Base-by-base conservation (phyloP, 1,140 invertebrate genomes). In the roundworm (Caenorhabditis elegans) region DNA sequence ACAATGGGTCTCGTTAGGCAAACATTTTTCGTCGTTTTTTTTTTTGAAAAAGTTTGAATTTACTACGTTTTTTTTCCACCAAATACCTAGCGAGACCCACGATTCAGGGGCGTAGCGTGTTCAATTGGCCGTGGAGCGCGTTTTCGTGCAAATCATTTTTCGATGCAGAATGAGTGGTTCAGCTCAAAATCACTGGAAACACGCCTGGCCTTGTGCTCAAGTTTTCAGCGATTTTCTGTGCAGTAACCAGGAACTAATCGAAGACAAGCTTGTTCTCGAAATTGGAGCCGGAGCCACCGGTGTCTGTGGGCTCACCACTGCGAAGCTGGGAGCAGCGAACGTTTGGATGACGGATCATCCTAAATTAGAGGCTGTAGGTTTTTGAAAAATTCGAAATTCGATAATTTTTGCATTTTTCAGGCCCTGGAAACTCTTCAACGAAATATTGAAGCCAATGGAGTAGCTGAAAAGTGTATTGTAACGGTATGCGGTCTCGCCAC, bases 281-380 rank as follows among this genome's bases (percentile, higher is more conserved):
- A 60, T 86, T 3, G 85, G 85, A 6, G 80, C 85, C 0, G 85
- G 85, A 0, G 82, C 34, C 46, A 80, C 81, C 4, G 83, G 84
- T 5, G 76, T 85, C 10, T 19, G 13, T n/a, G 60, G 78, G 10
- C 22, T 85, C 6, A 46, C 78, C 2, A 43, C 79, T 1, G 49
- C 79, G 28, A 79, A 82, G 15, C 26, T 82, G 10, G 83, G 84
- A 1, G 84, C 83, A 4, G 15, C 53, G 11, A 39, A 31, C n/a
- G 83, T 85, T 11, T 76, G 26, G 49, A 34, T 80, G 31, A 85
- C 84, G 5, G 82, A 76, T 19, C 48, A 76, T 75, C 31, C 70
- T 24, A 46, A 43, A 11, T 28, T 46, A 1, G 75, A 39, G 24
- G 13, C 15, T 39, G 75, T 75, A n/a, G 6, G 5, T 26, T 46